These are phyloP conservation scores for Euclidia mi DNA, from an alignment of 2,888 invertebrate species.

Conservation along the genomic window DNA sequence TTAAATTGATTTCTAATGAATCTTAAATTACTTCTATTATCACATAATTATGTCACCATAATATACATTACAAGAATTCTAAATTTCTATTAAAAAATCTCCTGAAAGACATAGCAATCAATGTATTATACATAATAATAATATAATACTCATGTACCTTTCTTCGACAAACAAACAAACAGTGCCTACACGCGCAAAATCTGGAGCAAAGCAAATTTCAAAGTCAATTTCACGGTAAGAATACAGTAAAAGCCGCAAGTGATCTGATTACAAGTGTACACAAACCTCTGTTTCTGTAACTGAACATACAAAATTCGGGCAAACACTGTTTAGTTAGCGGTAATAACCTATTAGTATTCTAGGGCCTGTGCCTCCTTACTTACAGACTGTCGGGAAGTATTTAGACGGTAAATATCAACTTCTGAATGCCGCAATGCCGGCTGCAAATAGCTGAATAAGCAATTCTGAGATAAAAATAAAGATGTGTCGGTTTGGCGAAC, in stretches of 20 bases:
- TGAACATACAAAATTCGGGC: conserved; percentile 20
- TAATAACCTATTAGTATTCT: conserved; percentile 45
- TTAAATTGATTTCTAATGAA: too few relatives aligned
- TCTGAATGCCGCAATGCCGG: conserved; percentile 3
- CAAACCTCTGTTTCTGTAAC: conserved; percentile 15
- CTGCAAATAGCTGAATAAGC: background rate
- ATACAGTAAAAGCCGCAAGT: conserved; percentile 11
- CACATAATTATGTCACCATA: too few relatives aligned
- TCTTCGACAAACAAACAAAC: too few relatives aligned
- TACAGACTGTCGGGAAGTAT: conserved; percentile 25
- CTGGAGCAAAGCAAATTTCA: too few relatives aligned
- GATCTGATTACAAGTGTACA: conserved; percentile 13
- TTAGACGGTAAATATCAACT: conserved; percentile 38
- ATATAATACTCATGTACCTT: too few relatives aligned
- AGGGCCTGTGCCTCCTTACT: conserved; percentile 21
- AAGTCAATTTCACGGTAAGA: background rate
- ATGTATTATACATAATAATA: too few relatives aligned
- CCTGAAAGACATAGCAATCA: too few relatives aligned
- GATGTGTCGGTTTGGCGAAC: too few relatives aligned
- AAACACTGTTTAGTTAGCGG: conserved; percentile 30
- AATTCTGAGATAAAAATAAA: background rate
- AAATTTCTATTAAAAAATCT: too few relatives aligned
- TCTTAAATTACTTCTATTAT: too few relatives aligned
- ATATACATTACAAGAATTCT: too few relatives aligned
- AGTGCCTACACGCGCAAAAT: too few relatives aligned